phyloP scores from a whole-genome alignment of 1,140 invertebrate genomes.

The Ridgeia piscesae region DNA sequence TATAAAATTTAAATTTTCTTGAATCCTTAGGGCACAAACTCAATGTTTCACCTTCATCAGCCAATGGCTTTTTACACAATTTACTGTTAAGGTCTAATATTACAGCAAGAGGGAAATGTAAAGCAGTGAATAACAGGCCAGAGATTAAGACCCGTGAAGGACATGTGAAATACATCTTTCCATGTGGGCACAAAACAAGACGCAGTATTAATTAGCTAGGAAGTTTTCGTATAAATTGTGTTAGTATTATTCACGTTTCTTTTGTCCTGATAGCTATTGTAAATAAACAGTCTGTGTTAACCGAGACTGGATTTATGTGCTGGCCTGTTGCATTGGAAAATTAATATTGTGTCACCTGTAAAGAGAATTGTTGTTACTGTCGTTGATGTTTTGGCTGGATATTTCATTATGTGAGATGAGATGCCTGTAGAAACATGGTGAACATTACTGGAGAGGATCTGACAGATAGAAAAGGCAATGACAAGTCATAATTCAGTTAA shows the following conservation, averaged over 20 bases:
- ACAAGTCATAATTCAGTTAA: not conserved
- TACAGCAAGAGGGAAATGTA: not conserved
- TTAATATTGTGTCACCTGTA: not conserved
- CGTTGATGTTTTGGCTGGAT: not conserved
- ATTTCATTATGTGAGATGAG: not conserved
- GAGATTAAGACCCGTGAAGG: no score
- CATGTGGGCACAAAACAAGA: not conserved
- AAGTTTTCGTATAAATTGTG: not conserved
- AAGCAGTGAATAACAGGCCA: not conserved
- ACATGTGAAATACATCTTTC: not conserved
- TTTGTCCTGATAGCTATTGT: not conserved
- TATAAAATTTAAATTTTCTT: no score
- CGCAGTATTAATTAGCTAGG: not conserved
- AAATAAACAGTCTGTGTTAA: not conserved
- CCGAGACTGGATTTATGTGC: not conserved
- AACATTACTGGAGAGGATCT: not conserved
- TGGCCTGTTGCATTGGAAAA: not conserved
- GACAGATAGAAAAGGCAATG: not conserved
- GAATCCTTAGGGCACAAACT: not conserved
- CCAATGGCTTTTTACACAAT: not conserved
- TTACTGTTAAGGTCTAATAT: not conserved
- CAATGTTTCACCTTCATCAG: not conserved
- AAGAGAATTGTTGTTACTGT: not conserved
- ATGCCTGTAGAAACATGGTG: not conserved
- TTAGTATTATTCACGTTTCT: not conserved